Conservation (phyloP, 2,113 vertebrate species). For the Uria aalge region DNA sequence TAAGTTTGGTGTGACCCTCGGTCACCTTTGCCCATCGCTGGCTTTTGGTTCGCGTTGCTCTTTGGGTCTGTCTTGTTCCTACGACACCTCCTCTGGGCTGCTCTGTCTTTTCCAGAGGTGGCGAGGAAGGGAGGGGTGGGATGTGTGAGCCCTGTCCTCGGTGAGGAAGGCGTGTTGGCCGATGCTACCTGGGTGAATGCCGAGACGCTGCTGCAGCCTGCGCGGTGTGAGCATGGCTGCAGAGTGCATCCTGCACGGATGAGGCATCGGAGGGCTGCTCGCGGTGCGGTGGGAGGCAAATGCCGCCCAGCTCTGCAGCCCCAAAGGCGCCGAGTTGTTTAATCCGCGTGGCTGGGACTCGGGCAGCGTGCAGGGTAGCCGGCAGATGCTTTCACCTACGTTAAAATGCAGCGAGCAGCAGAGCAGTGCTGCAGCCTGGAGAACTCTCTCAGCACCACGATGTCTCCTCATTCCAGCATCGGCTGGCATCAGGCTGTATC, state of each 20-base stretch:
- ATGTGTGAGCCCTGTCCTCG: background rate
- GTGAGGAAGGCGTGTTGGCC: background rate
- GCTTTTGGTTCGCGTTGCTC: background rate
- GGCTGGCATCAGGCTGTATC: background rate
- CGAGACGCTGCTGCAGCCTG: rapidly evolving
- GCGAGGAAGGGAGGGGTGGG: background rate
- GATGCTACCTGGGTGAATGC: rapidly evolving
- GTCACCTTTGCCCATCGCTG: background rate
- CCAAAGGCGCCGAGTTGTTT: background rate
- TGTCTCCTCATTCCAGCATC: background rate
- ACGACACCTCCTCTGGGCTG: background rate
- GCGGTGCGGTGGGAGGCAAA: background rate
- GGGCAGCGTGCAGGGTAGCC: background rate
- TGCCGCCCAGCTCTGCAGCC: background rate
- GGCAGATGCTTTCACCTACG: background rate
- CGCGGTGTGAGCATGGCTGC: background rate
- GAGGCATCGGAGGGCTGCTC: background rate
- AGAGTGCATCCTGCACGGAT: background rate
- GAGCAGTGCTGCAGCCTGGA: background rate
- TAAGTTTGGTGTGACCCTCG: background rate
- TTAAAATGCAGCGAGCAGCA: background rate
- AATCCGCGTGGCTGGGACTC: background rate
- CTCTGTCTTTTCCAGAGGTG: background rate
- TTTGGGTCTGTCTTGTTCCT: background rate
- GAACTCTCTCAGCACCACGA: background rate